These are phyloP conservation scores for Nematostella vectensis DNA, from an alignment of 92 coral and sea anemone genomes.

Conservation along the genomic window DNA sequence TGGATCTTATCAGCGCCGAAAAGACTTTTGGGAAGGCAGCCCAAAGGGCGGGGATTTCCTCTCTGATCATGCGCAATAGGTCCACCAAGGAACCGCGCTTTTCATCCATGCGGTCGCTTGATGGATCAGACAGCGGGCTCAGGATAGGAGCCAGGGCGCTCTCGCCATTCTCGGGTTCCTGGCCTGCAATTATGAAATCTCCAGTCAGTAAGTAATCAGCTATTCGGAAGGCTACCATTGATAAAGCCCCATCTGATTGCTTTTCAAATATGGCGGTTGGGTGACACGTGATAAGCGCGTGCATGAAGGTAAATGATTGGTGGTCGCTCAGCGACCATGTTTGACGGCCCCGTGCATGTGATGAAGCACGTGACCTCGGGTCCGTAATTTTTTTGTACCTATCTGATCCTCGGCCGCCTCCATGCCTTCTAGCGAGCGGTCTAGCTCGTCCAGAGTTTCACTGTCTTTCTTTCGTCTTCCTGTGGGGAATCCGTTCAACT, in stretches of 20 bases:
- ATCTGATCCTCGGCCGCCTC: constrained; percentile 60
- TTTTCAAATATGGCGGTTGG: no score
- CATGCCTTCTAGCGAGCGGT: constrained; percentile 78
- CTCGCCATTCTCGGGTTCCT: no score
- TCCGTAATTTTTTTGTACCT: no score
- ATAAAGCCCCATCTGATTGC: no score
- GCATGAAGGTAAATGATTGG: no score
- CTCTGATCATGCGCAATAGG: constrained; percentile 75
- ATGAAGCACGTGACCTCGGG: no score
- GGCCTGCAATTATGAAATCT: no score
- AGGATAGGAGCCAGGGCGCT: constrained; percentile 51
- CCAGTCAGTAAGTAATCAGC: no score
- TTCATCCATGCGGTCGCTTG: constrained; percentile 69
- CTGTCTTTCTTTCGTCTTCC: constrained; percentile 53
- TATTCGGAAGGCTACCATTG: no score
- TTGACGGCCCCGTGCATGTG: no score
- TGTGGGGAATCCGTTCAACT: constrained; percentile 73
- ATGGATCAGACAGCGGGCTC: constrained; percentile 53
- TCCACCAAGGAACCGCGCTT: constrained; percentile 79
- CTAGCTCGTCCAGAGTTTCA: constrained; percentile 70
- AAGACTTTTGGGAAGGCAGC: constrained; percentile 45
- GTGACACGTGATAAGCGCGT: no score
- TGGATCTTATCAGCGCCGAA: constrained; percentile 59
- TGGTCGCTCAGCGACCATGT: no score
- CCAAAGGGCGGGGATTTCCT: constrained; percentile 79